phyloP scores from a whole-genome alignment of 2,888 invertebrate genomes.

The Idaea aversata region DNA sequence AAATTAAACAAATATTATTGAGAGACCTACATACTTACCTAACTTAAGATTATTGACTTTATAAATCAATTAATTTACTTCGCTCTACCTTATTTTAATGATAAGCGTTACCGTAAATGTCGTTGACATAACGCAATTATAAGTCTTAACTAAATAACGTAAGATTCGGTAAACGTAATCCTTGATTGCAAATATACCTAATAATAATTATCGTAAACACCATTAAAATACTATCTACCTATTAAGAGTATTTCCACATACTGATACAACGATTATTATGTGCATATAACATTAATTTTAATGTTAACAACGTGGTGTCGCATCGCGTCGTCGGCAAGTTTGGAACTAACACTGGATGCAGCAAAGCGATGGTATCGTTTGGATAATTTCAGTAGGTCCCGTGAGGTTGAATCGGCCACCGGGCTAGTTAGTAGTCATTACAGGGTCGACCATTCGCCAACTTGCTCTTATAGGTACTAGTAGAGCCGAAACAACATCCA shows the following conservation, averaged over 20 bases:
- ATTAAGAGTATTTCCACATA: background rate
- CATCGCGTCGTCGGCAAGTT: background rate
- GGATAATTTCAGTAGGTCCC: conserved; percentile 14
- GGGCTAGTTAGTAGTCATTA: conserved; percentile 67
- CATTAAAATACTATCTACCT: background rate
- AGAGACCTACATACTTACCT: background rate
- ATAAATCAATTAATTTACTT: background rate
- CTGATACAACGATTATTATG: background rate
- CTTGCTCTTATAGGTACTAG: conserved; percentile 41
- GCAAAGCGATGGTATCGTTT: background rate
- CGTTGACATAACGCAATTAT: background rate
- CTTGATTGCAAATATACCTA: background rate
- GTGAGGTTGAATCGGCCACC: conserved; percentile 27
- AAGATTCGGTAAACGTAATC: background rate
- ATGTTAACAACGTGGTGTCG: background rate
- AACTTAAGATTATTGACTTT: too few species aligned
- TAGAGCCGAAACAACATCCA: conserved; percentile 48
- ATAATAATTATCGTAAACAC: background rate
- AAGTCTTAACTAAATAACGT: background rate
- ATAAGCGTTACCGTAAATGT: background rate
- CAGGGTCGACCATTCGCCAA: conserved; percentile 50
- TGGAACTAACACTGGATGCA: background rate
- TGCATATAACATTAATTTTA: background rate
- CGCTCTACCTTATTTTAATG: background rate
- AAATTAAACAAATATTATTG: background rate